These are phyloP conservation scores for Palythoa caribaeorum DNA, from an alignment of 92 coral and sea anemone genomes.

Conservation along the genomic window DNA sequence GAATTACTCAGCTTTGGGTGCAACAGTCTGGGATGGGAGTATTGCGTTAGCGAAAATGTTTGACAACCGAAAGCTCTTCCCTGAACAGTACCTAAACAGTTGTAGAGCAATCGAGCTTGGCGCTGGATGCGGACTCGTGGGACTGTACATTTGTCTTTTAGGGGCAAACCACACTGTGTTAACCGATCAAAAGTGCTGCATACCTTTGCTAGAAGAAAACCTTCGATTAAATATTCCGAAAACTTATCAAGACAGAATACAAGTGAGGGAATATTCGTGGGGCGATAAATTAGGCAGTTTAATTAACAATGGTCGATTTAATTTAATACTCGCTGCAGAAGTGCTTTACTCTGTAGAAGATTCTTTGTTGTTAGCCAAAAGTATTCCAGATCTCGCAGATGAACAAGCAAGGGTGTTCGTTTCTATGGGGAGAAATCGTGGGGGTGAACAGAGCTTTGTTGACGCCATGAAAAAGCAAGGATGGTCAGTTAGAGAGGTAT, in stretches of 20 bases:
- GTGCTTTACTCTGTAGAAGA: constrained; percentile 88
- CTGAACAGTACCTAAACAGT: constrained; percentile 53
- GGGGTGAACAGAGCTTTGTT: constrained; percentile 81
- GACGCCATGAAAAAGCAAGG: constrained; percentile 70
- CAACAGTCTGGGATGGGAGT: constrained; percentile 99
- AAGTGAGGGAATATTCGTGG: constrained; percentile 82
- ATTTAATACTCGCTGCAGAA: constrained; percentile 91
- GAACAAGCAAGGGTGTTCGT: constrained; percentile 70
- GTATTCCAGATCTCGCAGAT: constrained; percentile 69
- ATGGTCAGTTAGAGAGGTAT: constrained; percentile 78
- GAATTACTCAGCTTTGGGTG: constrained; percentile 83
- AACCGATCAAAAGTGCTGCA: constrained; percentile 82
- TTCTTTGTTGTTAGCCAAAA: constrained; percentile 77
- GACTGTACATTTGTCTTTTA: constrained; percentile 74
- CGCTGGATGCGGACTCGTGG: constrained; percentile 95
- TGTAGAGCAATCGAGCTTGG: constrained; percentile 84
- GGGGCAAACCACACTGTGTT: constrained; percentile 82
- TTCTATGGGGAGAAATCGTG: constrained; percentile 96
- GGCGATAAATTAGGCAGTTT: constrained; percentile 66
- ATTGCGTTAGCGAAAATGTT: constrained; percentile 94
- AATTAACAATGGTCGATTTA: constrained; percentile 71
- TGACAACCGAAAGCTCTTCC: constrained; percentile 73
- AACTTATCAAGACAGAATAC: constrained; percentile 40
- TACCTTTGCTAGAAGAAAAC: constrained; percentile 80
- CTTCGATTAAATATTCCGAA: constrained; percentile 65